Evolutionary conservation across 2,888 invertebrate genomes (phyloP).

Genomic region (Temnothorax unifasciatus): DNA sequence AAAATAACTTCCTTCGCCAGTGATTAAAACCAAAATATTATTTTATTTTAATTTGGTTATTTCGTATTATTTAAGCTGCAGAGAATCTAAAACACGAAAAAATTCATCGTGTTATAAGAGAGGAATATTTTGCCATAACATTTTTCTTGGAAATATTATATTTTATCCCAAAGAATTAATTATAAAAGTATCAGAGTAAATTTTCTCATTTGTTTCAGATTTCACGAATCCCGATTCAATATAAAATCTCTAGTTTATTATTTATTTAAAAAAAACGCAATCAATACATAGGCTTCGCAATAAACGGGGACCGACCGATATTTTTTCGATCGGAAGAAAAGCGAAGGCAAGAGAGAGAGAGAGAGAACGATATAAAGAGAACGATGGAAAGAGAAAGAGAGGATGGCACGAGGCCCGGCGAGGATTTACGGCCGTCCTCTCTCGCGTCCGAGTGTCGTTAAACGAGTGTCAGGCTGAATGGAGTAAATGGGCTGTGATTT

Average conservation of each 20-base stretch:
- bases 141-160: not conserved
- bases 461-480: slow-evolving; percentile 82
- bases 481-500: slow-evolving; percentile 85
- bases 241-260: not conserved
- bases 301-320: not conserved
- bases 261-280: not conserved
- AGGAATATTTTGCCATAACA: not conserved
- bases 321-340: slow-evolving; percentile 24
- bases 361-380: not conserved
- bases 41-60: not conserved
- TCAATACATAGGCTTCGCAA: not conserved
- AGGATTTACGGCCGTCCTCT: slow-evolving; percentile 81
- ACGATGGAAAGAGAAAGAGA: slow-evolving; percentile 29
- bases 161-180: not conserved
- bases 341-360: not conserved
- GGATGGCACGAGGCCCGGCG: slow-evolving; percentile 32
- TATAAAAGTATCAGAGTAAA: not conserved
- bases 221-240: not conserved
- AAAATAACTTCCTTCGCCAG: too few species aligned
- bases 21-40: too few species aligned
- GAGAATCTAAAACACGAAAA: not conserved
- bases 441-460: slow-evolving; percentile 81
- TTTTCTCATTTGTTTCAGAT: not conserved
- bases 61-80: not conserved
- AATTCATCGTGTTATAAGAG: not conserved